Percentiles rank a stretch among this genome's conserved stretches.
Conservation (phyloP, 2,113 vertebrate genomes). For the Murina feae region DNA sequence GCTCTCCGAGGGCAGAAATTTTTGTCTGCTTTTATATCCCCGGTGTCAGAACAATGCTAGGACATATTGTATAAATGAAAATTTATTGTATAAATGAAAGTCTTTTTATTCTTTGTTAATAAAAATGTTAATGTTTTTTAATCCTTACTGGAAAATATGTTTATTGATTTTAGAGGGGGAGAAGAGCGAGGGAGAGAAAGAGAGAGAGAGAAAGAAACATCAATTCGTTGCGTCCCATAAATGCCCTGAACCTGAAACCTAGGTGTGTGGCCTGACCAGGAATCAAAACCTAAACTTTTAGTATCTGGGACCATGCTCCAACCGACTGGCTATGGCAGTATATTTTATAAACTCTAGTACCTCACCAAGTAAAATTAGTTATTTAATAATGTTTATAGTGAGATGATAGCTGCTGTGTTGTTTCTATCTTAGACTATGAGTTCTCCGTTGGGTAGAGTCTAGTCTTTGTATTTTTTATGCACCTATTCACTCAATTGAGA, state of each 20-base stretch:
- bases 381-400: background rate
- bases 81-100: background rate
- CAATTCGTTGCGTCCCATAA: no score
- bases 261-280: background rate
- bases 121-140: no score
- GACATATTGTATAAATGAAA: background rate
- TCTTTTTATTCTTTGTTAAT: background rate
- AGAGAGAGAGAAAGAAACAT: no score
- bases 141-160: no score
- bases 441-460: background rate
- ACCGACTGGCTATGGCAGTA: background rate
- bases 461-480: background rate
- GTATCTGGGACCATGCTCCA: background rate
- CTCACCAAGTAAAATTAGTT: constrained; percentile 5
- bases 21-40: background rate
- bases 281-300: background rate
- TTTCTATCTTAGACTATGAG: background rate
- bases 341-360: background rate
- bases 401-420: background rate
- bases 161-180: no score
- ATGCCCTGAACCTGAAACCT: no score
- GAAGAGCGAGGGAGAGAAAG: no score
- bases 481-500: background rate
- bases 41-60: background rate
- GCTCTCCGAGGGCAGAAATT: background rate